A percentile compares a stretch with the other conserved stretches of the same genome.
Evolutionary conservation across 2,113 vertebrate genomes (phyloP).

Genomic region (Pteruthius melanotis): DNA sequence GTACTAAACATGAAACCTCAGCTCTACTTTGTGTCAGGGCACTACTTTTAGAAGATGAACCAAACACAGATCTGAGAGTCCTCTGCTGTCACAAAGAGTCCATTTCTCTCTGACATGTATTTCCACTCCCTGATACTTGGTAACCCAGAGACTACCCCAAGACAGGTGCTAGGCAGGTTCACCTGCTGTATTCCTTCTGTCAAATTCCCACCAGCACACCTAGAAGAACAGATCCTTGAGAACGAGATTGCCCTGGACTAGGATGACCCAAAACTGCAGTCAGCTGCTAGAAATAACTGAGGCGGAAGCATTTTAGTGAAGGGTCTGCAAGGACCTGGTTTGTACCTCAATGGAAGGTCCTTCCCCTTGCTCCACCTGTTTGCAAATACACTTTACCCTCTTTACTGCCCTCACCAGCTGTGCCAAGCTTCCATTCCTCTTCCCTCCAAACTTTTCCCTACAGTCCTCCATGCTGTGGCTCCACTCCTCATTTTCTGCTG

Average conservation of each 20-base stretch:
- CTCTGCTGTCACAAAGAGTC: not conserved
- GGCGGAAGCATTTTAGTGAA: not conserved
- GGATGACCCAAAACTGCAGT: not conserved
- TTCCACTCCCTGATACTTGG: not conserved
- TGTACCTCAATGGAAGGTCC: not conserved
- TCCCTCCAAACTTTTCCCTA: not conserved
- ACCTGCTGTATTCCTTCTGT: not conserved
- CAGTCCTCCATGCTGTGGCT: rapidly evolving
- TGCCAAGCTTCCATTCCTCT: not conserved
- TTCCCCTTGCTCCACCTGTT: not conserved
- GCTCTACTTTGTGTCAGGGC: not conserved
- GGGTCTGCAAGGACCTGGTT: not conserved
- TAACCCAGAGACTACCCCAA: not conserved
- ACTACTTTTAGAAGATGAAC: not conserved
- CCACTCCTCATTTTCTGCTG: not conserved
- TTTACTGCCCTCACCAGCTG: not conserved
- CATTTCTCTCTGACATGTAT: not conserved
- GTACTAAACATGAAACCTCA: not conserved
- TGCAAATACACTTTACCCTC: not conserved
- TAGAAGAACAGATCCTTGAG: not conserved
- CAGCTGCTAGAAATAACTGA: not conserved
- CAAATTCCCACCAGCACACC: not conserved
- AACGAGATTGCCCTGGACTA: not conserved
- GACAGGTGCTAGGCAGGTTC: not conserved
- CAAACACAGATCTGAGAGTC: not conserved